Evolutionary conservation across 1,140 invertebrate species (phyloP).

Genomic region (Bombus superbus): DNA sequence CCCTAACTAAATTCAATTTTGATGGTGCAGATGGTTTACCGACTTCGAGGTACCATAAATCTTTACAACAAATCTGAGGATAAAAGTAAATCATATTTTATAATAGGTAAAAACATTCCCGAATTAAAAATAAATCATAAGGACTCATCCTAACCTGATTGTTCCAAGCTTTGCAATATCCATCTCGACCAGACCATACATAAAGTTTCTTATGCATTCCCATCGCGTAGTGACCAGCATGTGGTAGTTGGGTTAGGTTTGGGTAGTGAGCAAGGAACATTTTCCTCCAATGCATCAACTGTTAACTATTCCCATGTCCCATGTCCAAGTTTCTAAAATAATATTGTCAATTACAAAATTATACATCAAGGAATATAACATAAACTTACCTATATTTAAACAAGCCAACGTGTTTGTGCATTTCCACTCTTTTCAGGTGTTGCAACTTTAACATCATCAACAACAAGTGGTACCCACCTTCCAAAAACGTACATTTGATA

Average conservation of each 20-base stretch:
- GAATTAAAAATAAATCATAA: conserved; percentile 27
- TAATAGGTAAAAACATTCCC: neutral
- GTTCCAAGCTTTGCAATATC: conserved; percentile 99
- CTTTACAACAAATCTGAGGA: conserved; percentile 97
- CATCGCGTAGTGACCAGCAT: conserved; percentile 98
- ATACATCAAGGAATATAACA: neutral
- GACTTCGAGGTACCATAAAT: conserved; percentile 99
- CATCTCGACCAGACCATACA: conserved; percentile 99
- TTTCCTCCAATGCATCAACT: conserved; percentile 94
- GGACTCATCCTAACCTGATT: conserved; percentile 92
- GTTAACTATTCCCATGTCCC: conserved; percentile 91
- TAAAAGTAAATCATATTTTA: conserved; percentile 5
- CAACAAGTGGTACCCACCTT: conserved; percentile 97
- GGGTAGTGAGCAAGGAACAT: conserved; percentile 96
- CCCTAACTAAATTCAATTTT: conserved; percentile 95
- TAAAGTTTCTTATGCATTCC: conserved; percentile 97
- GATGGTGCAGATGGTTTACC: conserved; percentile 94
- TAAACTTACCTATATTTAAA: conserved; percentile 91
- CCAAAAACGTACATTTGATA: conserved; percentile 99
- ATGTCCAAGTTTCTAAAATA: conserved; percentile 91
- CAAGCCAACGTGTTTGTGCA: conserved; percentile 98
- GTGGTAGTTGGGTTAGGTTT: too few relatives aligned
- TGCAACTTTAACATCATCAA: conserved; percentile 93
- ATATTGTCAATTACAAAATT: conserved; percentile 4
- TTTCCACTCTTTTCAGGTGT: conserved; percentile 99